Base-by-base conservation (phyloP, 1,140 invertebrate species). In the Ptiloglossa arizonensis region DNA sequence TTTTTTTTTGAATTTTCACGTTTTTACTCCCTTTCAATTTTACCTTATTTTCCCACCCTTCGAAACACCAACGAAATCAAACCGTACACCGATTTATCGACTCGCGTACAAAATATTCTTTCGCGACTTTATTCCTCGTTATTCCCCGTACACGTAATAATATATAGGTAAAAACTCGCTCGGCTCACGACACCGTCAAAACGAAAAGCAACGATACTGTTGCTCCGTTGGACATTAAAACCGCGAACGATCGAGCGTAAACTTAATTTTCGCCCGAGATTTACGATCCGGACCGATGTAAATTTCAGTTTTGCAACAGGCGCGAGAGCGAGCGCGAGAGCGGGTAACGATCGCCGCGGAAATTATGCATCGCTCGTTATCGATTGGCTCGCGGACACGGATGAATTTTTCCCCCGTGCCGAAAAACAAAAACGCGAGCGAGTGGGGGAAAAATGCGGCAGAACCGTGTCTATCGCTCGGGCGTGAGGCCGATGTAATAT, bases 401-500 rank as follows among this genome's bases (percentile, higher is more conserved):
- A 22, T 19, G 66, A 41, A n/a, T n/a, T 69, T 69, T 50, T 27
- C 13, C 35, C 50, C 69, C 54, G n/a, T n/a, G 38, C 17, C 13
- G 0, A 2, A 2, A 1, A 15, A 27, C n/a, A 64, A 72, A 60
- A 50, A 22, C n/a, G n/a, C n/a, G 27, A 46, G 22, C 35, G 41
- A 2, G 15, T 1, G 27, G 29, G 35, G 46, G 62, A 66, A 57
- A 32, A 52, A 56, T 8, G 11, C 13, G 1, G 35, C 50, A 69
- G 35, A 62, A 79, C 17, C 13, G 52, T 79, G 50, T 79, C 71
- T 60, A 50, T 59, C 70, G 5, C n/a, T 15, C 41, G 56, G 17
- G 48, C 5, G 24, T 0, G 22, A 13, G n/a, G n/a, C n/a, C 59
- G 24, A 17, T n/a, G n/a, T 72, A 64, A 73, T 74, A 79, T 46